Evolutionary conservation across 2,113 vertebrate genomes (phyloP).

Genomic region (Serilophus lunatus): DNA sequence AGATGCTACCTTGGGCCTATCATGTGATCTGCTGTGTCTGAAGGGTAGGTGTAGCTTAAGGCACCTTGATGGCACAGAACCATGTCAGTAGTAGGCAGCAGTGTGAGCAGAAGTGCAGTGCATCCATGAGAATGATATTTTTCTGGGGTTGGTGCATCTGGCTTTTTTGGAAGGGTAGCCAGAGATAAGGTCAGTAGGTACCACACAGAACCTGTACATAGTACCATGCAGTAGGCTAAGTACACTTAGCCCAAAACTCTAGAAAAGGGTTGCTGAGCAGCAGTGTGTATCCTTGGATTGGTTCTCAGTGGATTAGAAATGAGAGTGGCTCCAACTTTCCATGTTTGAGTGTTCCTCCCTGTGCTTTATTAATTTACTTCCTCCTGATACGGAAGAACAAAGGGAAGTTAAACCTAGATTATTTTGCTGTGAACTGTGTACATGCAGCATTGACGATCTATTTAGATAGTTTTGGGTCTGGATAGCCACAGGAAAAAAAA

Average conservation of each 20-base stretch:
- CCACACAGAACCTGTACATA: neutral
- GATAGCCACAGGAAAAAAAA: neutral
- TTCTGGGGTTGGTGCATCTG: neutral
- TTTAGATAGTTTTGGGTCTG: neutral
- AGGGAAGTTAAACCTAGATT: neutral
- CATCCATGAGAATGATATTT: neutral
- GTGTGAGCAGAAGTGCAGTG: neutral
- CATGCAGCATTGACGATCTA: neutral
- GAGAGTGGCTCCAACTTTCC: neutral
- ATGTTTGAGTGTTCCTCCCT: fast-evolving
- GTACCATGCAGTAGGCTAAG: fast-evolving
- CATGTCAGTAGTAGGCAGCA: neutral
- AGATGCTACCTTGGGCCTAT: neutral
- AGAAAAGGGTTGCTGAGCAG: neutral
- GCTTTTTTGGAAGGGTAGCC: neutral
- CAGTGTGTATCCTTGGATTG: neutral
- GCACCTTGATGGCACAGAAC: neutral
- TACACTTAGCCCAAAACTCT: neutral
- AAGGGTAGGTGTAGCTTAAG: neutral
- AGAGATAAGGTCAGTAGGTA: neutral
- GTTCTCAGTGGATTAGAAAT: neutral
- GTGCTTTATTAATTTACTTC: neutral
- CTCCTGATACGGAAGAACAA: neutral
- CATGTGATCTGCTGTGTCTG: neutral
- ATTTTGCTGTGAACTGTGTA: neutral